A percentile compares a stretch with the other conserved stretches of the same genome.
phyloP scores from a whole-genome alignment of 2,113 vertebrate genomes.

The Pterocles burchelli region DNA sequence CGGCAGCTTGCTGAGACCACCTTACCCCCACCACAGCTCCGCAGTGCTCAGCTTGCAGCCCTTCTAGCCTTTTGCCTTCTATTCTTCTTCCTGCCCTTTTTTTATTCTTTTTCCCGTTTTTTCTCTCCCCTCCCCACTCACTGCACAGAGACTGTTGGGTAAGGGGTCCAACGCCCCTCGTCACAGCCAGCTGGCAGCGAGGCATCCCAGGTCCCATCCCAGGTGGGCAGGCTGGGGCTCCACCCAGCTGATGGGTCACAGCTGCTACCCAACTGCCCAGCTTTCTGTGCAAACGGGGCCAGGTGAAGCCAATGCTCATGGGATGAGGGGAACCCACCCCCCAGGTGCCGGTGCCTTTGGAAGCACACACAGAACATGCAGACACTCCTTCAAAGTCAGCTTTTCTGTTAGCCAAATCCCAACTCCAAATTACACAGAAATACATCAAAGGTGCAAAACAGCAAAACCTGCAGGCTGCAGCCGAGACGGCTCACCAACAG shows the following conservation, averaged over 20 bases:
- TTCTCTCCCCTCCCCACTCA: too few species aligned
- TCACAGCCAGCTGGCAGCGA: not conserved
- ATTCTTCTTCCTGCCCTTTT: not conserved
- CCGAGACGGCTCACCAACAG: not conserved
- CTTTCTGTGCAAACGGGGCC: not conserved
- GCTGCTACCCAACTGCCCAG: not conserved
- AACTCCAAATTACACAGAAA: accelerated
- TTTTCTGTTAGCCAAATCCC: accelerated
- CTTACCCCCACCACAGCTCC: accelerated
- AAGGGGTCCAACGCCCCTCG: accelerated
- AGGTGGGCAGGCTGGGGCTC: not conserved
- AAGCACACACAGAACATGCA: not conserved
- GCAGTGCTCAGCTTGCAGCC: not conserved
- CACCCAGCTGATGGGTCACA: not conserved
- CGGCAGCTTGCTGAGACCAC: not conserved
- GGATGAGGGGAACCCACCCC: not conserved
- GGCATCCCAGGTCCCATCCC: not conserved
- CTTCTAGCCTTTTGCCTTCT: not conserved
- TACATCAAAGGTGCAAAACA: not conserved
- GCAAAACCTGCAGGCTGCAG: accelerated
- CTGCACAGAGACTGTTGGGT: not conserved
- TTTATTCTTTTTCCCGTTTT: not conserved
- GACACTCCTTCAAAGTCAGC: not conserved
- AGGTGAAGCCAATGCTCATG: not conserved
- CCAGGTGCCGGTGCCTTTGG: accelerated